These are phyloP conservation scores for Rachycentron canadum DNA, from an alignment of 2,797 vertebrate genomes.

Conservation along the genomic window DNA sequence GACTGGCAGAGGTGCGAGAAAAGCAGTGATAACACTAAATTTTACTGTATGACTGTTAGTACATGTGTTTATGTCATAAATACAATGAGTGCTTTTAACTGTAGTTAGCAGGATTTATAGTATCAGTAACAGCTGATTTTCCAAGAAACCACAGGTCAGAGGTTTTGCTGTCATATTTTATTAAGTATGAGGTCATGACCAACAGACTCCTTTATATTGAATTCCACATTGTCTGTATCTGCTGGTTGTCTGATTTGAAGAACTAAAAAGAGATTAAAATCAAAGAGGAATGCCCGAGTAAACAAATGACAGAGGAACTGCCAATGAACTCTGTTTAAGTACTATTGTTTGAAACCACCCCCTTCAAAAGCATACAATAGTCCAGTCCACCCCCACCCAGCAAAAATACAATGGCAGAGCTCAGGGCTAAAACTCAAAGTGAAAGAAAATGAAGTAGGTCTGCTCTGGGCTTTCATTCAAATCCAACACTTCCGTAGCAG, in stretches of 20 bases:
- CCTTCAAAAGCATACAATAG: constrained; percentile 70
- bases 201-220: not conserved
- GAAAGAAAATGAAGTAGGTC: constrained; percentile 31
- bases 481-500: constrained; percentile 37
- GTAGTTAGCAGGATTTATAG: not conserved
- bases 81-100: not conserved
- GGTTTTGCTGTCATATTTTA: not conserved
- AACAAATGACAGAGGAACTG: constrained; percentile 69
- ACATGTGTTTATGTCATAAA: not conserved
- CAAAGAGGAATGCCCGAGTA: constrained; percentile 62
- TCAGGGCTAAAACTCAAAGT: constrained; percentile 24
- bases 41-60: not conserved
- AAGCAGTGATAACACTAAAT: not conserved
- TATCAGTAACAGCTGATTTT: not conserved
- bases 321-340: constrained; percentile 58
- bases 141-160: not conserved
- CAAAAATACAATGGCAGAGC: constrained; percentile 65
- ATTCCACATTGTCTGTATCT: constrained; percentile 1
- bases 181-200: not conserved
- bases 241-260: constrained; percentile 55
- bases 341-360: constrained; percentile 73
- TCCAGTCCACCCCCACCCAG: constrained; percentile 58
- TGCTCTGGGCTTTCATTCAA: constrained; percentile 45
- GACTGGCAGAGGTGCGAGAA: not conserved
- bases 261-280: constrained; percentile 66